Percentiles rank a stretch among this genome's conserved stretches.
Conservation (phyloP, 1,140 invertebrate species). For the Conus ventricosus region DNA sequence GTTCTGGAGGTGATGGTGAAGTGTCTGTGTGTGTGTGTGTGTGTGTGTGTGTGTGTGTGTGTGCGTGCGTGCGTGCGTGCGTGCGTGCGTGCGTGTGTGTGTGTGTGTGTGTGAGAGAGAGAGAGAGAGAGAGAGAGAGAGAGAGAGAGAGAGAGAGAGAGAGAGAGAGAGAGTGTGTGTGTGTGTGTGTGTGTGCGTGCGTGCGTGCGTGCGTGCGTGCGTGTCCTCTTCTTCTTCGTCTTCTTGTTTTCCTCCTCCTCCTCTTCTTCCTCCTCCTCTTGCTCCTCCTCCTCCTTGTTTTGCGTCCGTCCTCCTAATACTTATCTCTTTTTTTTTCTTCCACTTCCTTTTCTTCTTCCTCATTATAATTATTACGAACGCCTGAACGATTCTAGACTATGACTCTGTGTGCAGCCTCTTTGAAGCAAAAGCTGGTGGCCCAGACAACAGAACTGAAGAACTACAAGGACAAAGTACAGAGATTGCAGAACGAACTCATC, state of each 20-base stretch:
- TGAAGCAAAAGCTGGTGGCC: slow-evolving; percentile 66
- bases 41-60: no score
- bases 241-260: background rate
- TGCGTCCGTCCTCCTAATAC: background rate
- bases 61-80: no score
- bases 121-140: no score
- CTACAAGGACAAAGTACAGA: slow-evolving; percentile 71
- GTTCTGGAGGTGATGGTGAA: no score
- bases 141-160: background rate
- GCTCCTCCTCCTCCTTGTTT: no score
- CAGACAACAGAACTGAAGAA: slow-evolving; percentile 64
- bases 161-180: background rate
- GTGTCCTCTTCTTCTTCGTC: no score
- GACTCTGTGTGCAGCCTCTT: slow-evolving; percentile 50
- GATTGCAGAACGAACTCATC: slow-evolving; percentile 71
- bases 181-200: background rate
- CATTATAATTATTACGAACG: background rate
- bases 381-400: background rate
- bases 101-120: no score
- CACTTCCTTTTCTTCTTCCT: no score
- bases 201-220: no score
- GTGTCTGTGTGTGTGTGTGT: no score
- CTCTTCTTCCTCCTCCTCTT: no score
- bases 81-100: no score
- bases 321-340: background rate